phyloP scores from a whole-genome alignment of 2,888 invertebrate species.

The Cryptophagus acutangulus region DNA sequence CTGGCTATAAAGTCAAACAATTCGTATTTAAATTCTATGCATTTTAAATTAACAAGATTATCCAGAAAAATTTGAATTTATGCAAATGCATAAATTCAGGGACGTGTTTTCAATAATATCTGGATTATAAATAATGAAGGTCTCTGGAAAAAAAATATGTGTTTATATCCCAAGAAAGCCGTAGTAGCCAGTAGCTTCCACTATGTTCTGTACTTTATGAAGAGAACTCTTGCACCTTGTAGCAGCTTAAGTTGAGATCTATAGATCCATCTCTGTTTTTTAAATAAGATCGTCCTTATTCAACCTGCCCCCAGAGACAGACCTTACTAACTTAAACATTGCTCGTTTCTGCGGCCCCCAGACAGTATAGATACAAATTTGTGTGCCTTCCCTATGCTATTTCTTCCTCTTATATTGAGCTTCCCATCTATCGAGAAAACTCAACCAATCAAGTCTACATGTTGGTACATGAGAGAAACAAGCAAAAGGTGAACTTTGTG shows the following conservation, averaged over 20 bases:
- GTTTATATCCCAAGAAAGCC: constrained; percentile 27
- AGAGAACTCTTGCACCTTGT: constrained; percentile 37
- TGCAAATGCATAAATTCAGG: not conserved
- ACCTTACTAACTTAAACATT: constrained; percentile 21
- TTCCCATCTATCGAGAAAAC: constrained; percentile 5
- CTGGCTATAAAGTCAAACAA: no score
- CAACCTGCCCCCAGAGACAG: constrained; percentile 12
- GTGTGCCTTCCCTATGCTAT: constrained; percentile 26
- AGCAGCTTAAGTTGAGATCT: constrained; percentile 36
- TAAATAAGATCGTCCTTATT: constrained; percentile 26
- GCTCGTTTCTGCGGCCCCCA: constrained; percentile 20
- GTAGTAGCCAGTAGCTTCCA: constrained; percentile 43
- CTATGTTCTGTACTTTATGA: constrained; percentile 44
- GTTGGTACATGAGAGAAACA: no score
- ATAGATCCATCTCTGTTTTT: constrained; percentile 33
- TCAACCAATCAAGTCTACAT: constrained; percentile 5
- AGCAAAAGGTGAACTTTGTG: no score
- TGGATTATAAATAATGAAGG: not conserved
- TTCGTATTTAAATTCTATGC: no score
- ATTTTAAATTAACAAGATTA: no score
- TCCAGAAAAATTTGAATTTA: no score
- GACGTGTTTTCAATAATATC: not conserved
- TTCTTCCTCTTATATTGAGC: constrained; percentile 9
- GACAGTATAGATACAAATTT: constrained; percentile 40
- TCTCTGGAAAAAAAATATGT: no score